Evolutionary conservation across 2,888 invertebrate species (phyloP).

Genomic region (Heliconius sara): DNA sequence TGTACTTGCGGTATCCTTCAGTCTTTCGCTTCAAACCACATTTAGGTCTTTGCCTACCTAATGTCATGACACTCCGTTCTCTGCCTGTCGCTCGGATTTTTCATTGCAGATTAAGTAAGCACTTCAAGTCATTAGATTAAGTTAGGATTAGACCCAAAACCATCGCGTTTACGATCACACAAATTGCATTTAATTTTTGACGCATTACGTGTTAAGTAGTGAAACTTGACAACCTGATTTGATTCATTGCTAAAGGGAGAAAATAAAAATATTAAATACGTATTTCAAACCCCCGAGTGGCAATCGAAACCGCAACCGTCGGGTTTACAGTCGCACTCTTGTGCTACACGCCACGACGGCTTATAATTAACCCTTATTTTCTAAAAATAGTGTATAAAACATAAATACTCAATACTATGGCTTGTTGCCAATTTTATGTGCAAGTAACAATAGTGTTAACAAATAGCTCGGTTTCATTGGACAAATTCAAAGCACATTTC

Average conservation of each 20-base stretch:
- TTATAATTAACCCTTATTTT: not conserved
- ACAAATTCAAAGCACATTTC: conserved; percentile 39
- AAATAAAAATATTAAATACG: not conserved
- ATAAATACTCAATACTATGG: conserved; percentile 23
- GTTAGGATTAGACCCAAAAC: too few relatives aligned
- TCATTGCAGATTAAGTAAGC: too few relatives aligned
- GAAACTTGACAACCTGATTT: too few relatives aligned
- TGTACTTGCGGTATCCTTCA: too few relatives aligned
- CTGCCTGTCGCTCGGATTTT: too few relatives aligned
- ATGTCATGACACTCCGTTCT: too few relatives aligned
- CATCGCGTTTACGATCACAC: too few relatives aligned
- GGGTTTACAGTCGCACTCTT: not conserved
- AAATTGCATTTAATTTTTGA: too few relatives aligned
- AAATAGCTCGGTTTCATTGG: conserved; percentile 35
- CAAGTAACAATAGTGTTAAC: conserved; percentile 36
- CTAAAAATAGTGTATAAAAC: not conserved
- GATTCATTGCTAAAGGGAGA: not conserved
- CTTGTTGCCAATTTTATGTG: conserved; percentile 33
- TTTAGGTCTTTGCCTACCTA: too few relatives aligned
- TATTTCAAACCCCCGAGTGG: not conserved
- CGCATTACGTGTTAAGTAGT: too few relatives aligned
- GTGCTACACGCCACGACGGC: not conserved
- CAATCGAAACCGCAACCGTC: not conserved
- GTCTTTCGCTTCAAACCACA: too few relatives aligned
- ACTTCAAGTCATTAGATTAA: too few relatives aligned